Conservation (phyloP, 2,113 vertebrate species). For the Corvus hawaiiensis region DNA sequence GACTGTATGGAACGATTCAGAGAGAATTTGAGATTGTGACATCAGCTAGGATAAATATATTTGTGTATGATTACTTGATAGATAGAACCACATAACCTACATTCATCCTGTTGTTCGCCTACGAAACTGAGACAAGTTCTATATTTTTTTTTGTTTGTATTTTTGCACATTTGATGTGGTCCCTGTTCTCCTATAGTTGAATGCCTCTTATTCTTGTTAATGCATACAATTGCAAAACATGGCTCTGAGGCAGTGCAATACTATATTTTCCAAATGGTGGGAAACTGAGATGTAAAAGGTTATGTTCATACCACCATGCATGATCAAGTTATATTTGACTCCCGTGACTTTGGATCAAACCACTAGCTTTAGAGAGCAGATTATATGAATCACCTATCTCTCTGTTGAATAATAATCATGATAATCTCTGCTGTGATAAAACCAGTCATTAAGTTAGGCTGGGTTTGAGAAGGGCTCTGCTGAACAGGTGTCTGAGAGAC, state of each 20-base stretch:
- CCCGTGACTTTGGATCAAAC: not conserved
- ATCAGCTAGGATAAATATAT: not conserved
- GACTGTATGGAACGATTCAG: not conserved
- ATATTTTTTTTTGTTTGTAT: not conserved
- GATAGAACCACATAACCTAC: not conserved
- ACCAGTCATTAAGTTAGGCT: not conserved
- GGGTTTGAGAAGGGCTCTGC: not conserved
- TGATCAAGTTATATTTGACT: not conserved
- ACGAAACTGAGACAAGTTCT: not conserved
- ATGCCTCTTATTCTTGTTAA: not conserved
- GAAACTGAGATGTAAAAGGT: not conserved
- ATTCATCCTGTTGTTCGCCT: not conserved
- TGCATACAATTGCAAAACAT: not conserved
- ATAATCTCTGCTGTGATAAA: not conserved
- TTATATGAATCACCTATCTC: not conserved
- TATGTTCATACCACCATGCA: not conserved
- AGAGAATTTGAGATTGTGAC: not conserved
- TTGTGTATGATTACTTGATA: not conserved
- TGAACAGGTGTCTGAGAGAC: not conserved
- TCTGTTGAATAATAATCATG: not conserved
- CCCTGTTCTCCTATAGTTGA: not conserved
- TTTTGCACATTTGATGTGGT: not conserved
- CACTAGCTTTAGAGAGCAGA: not conserved
- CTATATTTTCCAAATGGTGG: not conserved
- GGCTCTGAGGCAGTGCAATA: not conserved